Conservation (phyloP, 2,113 vertebrate species). For the Rhynchopsitta pachyrhyncha region DNA sequence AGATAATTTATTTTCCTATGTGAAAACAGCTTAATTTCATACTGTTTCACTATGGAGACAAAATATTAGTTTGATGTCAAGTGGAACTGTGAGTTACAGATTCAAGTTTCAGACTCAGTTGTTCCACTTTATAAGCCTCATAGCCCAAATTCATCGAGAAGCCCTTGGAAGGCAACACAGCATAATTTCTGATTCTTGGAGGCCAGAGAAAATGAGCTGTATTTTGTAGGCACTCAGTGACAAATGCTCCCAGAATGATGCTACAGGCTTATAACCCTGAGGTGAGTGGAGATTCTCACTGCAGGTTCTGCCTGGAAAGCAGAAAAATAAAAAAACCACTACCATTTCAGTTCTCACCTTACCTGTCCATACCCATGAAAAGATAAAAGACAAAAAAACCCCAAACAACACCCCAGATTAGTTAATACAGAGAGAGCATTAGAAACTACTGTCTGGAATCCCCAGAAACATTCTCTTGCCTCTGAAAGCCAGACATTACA, state of each 20-base stretch:
- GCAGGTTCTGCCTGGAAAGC: not conserved
- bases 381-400: fast-evolving
- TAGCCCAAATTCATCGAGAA: constrained; percentile 2
- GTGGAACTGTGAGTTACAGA: not conserved
- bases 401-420: not conserved
- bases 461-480: not conserved
- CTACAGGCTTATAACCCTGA: not conserved
- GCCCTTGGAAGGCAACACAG: not conserved
- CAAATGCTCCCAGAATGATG: not conserved
- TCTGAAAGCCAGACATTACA: not conserved
- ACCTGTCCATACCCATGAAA: not conserved
- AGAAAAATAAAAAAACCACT: not conserved
- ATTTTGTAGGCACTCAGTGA: not conserved
- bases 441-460: not conserved
- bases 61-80: not conserved
- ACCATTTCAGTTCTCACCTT: not conserved
- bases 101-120: not conserved
- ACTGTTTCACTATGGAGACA: not conserved
- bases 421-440: not conserved
- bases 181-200: constrained; percentile 7
- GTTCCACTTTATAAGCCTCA: constrained; percentile 34
- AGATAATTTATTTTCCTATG: not conserved
- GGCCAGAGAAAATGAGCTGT: constrained; percentile 15
- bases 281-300: not conserved
- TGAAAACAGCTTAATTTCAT: not conserved